A percentile compares a stretch with the other conserved stretches of the same genome.
phyloP scores from a whole-genome alignment of 2,888 invertebrate genomes.

The Microctonus brassicae region DNA sequence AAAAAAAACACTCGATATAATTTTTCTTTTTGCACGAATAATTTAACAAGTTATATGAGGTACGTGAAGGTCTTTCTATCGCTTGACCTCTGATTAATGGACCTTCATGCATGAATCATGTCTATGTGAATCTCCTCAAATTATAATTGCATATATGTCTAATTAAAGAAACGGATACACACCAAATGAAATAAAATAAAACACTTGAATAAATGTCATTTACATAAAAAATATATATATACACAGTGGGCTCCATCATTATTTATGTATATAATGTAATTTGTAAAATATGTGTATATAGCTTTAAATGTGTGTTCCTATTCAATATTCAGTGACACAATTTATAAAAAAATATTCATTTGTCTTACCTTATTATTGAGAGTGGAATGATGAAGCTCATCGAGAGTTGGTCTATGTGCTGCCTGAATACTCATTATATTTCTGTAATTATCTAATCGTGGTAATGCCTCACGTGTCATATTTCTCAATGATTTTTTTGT shows the following conservation, averaged over 20 bases:
- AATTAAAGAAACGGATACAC: too few species aligned
- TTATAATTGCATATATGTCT: too few species aligned
- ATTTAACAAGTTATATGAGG: constrained; percentile 55
- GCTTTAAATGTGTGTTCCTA: too few species aligned
- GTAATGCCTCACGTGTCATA: constrained; percentile 88
- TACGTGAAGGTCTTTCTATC: constrained; percentile 57
- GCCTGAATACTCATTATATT: constrained; percentile 91
- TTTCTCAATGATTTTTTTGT: constrained; percentile 69
- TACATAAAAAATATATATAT: too few species aligned
- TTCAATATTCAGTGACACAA: too few species aligned
- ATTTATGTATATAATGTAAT: too few species aligned
- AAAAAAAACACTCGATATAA: too few species aligned
- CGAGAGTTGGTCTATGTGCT: constrained; percentile 87
- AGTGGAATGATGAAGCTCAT: constrained; percentile 89
- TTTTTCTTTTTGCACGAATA: constrained; percentile 44
- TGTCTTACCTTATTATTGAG: constrained; percentile 85
- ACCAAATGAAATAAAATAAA: too few species aligned
- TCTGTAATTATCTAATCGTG: constrained; percentile 89
- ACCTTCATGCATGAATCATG: not conserved
- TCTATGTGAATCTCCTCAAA: too few species aligned
- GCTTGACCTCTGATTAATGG: constrained; percentile 46
- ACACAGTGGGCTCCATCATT: too few species aligned
- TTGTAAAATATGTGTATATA: too few species aligned
- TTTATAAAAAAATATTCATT: constrained; percentile 19
- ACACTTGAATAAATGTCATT: too few species aligned